Conservation (phyloP, 53 echinoderm and acorn worm genomes). For the Apostichopus leukothele region DNA sequence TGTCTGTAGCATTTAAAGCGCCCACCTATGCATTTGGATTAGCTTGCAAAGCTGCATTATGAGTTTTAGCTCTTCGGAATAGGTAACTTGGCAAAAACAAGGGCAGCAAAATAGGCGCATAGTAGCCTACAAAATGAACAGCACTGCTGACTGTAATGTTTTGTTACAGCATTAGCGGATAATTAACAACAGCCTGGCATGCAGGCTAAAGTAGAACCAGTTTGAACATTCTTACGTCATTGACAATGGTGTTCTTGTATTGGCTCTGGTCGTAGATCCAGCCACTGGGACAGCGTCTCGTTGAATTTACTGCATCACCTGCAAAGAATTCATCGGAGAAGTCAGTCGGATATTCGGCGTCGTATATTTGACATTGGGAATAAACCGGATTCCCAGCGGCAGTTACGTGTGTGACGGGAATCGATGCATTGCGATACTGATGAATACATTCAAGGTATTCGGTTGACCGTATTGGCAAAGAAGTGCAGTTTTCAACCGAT, state of each 20-base stretch:
- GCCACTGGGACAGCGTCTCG: constrained; percentile 9
- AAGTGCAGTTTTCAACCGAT: constrained; percentile 5
- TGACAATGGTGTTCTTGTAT: constrained; percentile 3
- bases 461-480: background rate
- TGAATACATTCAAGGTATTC: constrained; percentile 26
- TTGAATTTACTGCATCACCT: background rate
- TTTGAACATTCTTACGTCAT: background rate
- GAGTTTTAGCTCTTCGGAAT: no score
- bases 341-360: constrained; percentile 14
- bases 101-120: no score
- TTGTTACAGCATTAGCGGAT: no score
- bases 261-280: constrained; percentile 47
- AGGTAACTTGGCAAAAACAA: no score
- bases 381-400: constrained; percentile 10
- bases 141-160: no score
- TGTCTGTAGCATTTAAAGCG: no score
- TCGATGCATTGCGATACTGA: constrained; percentile 25
- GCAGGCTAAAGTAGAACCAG: no score
- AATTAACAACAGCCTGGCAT: no score
- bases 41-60: no score
- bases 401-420: background rate
- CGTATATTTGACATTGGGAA: constrained; percentile 27
- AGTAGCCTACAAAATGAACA: no score
- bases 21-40: no score
- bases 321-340: constrained; percentile 3